Conservation (phyloP, 2,888 invertebrate genomes). For the Biston betularia region DNA sequence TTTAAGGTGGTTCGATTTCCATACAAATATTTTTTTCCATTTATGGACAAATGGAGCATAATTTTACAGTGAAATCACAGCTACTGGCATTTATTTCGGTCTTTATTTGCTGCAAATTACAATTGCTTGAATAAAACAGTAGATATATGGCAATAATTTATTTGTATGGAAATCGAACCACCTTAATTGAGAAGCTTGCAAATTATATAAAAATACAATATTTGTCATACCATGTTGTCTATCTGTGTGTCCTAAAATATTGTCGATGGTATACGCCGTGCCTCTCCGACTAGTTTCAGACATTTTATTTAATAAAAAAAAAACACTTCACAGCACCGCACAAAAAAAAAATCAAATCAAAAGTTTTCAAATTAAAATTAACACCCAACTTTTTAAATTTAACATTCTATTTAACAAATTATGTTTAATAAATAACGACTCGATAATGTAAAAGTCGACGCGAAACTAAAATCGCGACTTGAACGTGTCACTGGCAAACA, state of each 20-base stretch:
- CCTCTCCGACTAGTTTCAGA: slow-evolving; percentile 68
- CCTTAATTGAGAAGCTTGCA: no score
- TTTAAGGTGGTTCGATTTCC: no score
- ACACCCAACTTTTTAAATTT: slow-evolving; percentile 16
- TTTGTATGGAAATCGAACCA: no score
- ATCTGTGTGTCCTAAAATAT: slow-evolving; percentile 73
- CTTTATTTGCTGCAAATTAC: no score
- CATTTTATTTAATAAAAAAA: slow-evolving; percentile 48
- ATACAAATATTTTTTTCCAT: no score
- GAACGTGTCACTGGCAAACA: slow-evolving; percentile 52
- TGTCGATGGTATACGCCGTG: slow-evolving; percentile 78
- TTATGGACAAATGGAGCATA: no score
- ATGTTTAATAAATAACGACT: slow-evolving; percentile 14
- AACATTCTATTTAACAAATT: slow-evolving; percentile 3
- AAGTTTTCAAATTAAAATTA: slow-evolving; percentile 2
- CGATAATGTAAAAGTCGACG: slow-evolving; percentile 7
- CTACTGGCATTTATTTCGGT: no score
- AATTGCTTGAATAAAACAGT: no score
- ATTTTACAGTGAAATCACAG: no score
- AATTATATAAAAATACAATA: background rate
- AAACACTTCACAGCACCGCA: slow-evolving; percentile 44
- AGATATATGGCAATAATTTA: no score
- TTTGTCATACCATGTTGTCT: slow-evolving; percentile 55
- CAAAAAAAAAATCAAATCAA: slow-evolving; percentile 7
- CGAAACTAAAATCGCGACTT: slow-evolving; percentile 39